Percentiles rank a stretch among this genome's conserved stretches.
Conservation (phyloP, 2,888 invertebrate genomes). For the Brenthis ino region DNA sequence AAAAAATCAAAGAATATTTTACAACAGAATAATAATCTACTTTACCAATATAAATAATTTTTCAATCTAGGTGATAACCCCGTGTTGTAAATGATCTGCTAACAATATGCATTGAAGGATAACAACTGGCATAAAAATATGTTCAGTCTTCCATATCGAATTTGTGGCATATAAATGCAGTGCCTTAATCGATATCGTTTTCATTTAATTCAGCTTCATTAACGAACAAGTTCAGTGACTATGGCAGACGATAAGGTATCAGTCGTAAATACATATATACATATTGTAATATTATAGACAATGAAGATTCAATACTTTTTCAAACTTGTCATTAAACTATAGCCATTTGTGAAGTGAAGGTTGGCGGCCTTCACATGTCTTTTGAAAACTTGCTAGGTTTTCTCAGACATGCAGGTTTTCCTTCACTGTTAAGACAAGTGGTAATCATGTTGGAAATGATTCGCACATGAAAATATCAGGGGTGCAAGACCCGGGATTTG, state of each 20-base stretch:
- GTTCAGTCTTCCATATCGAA: constrained; percentile 66
- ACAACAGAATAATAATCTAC: no score
- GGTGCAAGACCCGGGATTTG: no score
- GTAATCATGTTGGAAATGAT: no score
- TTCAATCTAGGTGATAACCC: constrained; percentile 1
- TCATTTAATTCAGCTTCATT: constrained; percentile 50
- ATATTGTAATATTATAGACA: not conserved
- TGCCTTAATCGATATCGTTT: constrained; percentile 54
- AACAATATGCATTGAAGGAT: constrained; percentile 67
- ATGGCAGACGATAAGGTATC: constrained; percentile 70
- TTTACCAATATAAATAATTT: not conserved
- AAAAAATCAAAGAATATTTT: no score
- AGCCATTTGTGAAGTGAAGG: not conserved
- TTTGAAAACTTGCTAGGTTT: no score
- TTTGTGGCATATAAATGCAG: constrained; percentile 63
- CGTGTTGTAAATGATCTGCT: constrained; percentile 37
- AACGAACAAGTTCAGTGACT: constrained; percentile 43
- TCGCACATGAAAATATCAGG: no score
- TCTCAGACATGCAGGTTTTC: no score
- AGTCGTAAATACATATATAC: not conserved
- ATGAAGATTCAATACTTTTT: no score
- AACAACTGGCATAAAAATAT: constrained; percentile 65
- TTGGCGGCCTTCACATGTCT: no score
- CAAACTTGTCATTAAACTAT: not conserved
- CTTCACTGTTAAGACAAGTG: no score